Conservation (phyloP, 2,113 vertebrate species). For the Nerophis lumbriciformis region DNA sequence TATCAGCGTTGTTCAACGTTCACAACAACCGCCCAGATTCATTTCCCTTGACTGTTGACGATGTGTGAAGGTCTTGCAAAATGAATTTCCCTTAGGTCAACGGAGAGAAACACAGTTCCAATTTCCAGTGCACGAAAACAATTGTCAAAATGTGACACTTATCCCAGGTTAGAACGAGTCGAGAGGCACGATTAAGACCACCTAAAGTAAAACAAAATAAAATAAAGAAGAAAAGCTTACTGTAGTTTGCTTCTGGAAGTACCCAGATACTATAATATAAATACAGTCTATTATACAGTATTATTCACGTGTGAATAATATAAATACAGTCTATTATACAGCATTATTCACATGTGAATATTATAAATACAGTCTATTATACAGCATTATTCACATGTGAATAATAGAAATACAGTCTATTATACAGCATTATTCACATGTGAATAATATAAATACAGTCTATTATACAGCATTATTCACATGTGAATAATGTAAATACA, state of each 20-base stretch:
- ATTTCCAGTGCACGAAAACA: conserved; percentile 31
- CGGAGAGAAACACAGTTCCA: conserved; percentile 34
- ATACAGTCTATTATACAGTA: too few species aligned
- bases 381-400: too few species aligned
- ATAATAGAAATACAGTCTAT: too few species aligned
- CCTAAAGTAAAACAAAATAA: conserved; percentile 29
- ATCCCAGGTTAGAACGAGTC: conserved; percentile 16
- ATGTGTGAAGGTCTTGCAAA: conserved; percentile 33
- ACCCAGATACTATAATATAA: neutral
- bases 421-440: too few species aligned
- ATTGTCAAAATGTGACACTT: conserved; percentile 40
- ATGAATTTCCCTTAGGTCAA: conserved; percentile 20
- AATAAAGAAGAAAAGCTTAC: conserved; percentile 13
- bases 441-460: too few species aligned
- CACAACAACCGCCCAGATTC: conserved; percentile 11
- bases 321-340: too few species aligned
- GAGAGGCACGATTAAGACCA: conserved; percentile 19
- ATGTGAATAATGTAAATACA: too few species aligned
- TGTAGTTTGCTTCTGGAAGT: conserved; percentile 10
- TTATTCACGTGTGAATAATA: too few species aligned
- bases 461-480: too few species aligned
- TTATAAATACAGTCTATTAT: too few species aligned
- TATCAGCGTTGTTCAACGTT: conserved; percentile 29
- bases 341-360: too few species aligned
- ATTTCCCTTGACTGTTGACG: conserved; percentile 3